Base-by-base conservation (phyloP, 2,113 vertebrate species). In the Periophthalmodon schlosseri region DNA sequence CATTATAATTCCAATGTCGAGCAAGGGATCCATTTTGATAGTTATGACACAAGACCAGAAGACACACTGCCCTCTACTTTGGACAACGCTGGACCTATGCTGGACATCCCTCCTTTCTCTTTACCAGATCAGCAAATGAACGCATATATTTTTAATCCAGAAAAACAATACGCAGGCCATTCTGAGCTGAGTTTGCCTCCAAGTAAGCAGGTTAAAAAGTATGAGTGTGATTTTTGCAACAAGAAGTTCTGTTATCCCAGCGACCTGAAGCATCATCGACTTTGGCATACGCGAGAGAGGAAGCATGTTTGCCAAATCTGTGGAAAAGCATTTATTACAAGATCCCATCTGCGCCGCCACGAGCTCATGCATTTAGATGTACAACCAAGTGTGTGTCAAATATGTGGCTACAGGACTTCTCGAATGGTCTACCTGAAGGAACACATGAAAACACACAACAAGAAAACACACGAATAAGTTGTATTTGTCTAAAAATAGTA, bases 161-260 rank as follows among this genome's bases (percentile, higher is more conserved):
- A 65, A 21, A 65, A 10, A 16, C 63, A n/a, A 39, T 65, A 39
- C 10, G 34, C 18, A 10, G 20, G 34, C 34, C 34, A 65, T n/a
- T 39, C 20, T 21, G 63, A 65, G 63, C 34, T 12, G 57, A 60
- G 23, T n/a, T 65, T 39, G 11, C 33, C 63, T n/a, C 33, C 33
- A 10, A 65, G 18, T 65, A 65, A 65, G 18, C 33, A 44, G 63
- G 20, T n/a, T 44, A 39, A 36, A 39, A 65, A 65, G 8, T 65
- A 65, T 13, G 63, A 9, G 20, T 65, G 63, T 13, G 63, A 65
- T 36, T 65, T 65, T n/a, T 65, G 63, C 63, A 65, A 39, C 34
- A 65, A 65, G 63, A 65, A 10, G 63, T 65, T 65, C 63, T 65
- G 34, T 65, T 65, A 65, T 65, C 63, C 63, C 15, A 65, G 63